Evolutionary conservation across 2,888 invertebrate species (phyloP).

Genomic region (Phyllotreta cruciferae): DNA sequence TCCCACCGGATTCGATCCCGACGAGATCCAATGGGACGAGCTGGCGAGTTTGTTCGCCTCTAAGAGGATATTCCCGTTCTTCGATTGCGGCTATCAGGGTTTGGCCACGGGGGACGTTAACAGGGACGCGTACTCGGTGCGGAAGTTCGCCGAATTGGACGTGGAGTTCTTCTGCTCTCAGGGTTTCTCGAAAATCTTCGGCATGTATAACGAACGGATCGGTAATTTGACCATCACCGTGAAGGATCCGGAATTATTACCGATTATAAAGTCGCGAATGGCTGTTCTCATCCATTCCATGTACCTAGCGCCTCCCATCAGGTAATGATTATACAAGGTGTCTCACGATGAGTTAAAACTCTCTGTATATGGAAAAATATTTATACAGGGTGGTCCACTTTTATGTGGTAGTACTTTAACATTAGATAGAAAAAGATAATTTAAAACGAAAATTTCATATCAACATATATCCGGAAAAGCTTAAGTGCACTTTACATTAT

Average conservation of each 20-base stretch:
- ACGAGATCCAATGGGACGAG: slow-evolving; percentile 87
- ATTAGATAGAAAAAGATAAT: too few relatives aligned
- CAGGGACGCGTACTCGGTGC: slow-evolving; percentile 88
- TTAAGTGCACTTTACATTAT: too few relatives aligned
- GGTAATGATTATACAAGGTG: too few relatives aligned
- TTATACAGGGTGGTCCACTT: too few relatives aligned
- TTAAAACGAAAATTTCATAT: too few relatives aligned
- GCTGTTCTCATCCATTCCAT: slow-evolving; percentile 80
- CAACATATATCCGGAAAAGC: too few relatives aligned
- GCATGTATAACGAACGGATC: slow-evolving; percentile 96
- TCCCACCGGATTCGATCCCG: slow-evolving; percentile 96
- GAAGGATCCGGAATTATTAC: slow-evolving; percentile 66
- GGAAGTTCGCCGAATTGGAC: slow-evolving; percentile 85
- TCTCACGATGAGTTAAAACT: too few relatives aligned
- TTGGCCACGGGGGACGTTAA: slow-evolving; percentile 95
- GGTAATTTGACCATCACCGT: slow-evolving; percentile 89
- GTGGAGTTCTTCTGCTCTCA: slow-evolving; percentile 94
- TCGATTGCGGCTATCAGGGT: slow-evolving; percentile 94
- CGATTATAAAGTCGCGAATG: slow-evolving; percentile 82
- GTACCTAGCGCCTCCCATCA: slow-evolving; percentile 73
- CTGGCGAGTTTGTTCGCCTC: slow-evolving; percentile 85
- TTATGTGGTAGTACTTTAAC: too few relatives aligned
- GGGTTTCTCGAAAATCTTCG: slow-evolving; percentile 99
- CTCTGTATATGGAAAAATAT: too few relatives aligned
- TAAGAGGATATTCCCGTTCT: slow-evolving; percentile 85